phyloP scores from a whole-genome alignment of 2,888 invertebrate species.

The Phaedon cochleariae region DNA sequence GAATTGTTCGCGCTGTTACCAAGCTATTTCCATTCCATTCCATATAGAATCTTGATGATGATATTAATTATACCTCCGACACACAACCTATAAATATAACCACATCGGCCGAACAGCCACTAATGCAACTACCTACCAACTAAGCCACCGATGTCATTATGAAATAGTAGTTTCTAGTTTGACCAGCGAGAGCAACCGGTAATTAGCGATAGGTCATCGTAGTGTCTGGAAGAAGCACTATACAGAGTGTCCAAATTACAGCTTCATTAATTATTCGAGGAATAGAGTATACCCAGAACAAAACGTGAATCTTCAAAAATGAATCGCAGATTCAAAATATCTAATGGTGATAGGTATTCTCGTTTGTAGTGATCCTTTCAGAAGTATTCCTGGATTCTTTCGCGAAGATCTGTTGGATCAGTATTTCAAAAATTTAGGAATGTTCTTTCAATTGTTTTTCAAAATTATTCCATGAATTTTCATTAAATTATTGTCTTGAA shows the following conservation, averaged over 20 bases:
- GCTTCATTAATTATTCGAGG: too few relatives aligned
- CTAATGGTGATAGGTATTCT: too few relatives aligned
- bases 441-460: too few relatives aligned
- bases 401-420: too few relatives aligned
- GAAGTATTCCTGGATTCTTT: too few relatives aligned
- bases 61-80: constrained; percentile 2
- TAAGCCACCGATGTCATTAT: constrained; percentile 1
- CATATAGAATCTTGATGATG: not conserved
- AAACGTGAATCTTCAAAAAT: too few relatives aligned
- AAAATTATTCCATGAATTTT: too few relatives aligned
- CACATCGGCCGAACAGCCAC: not conserved
- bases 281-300: too few relatives aligned
- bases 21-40: not conserved
- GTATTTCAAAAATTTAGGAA: too few relatives aligned
- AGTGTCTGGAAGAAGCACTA: constrained; percentile 3
- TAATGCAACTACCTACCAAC: not conserved
- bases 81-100: not conserved
- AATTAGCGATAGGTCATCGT: constrained; percentile 22
- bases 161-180: constrained; percentile 15
- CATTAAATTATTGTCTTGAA: too few relatives aligned
- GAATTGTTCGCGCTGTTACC: not conserved
- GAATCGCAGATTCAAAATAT: too few relatives aligned
- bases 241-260: not conserved
- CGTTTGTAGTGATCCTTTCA: too few relatives aligned
- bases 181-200: constrained; percentile 18